phyloP scores from a whole-genome alignment of 2,797 vertebrate species.

The Acrossocheilus fasciatus region DNA sequence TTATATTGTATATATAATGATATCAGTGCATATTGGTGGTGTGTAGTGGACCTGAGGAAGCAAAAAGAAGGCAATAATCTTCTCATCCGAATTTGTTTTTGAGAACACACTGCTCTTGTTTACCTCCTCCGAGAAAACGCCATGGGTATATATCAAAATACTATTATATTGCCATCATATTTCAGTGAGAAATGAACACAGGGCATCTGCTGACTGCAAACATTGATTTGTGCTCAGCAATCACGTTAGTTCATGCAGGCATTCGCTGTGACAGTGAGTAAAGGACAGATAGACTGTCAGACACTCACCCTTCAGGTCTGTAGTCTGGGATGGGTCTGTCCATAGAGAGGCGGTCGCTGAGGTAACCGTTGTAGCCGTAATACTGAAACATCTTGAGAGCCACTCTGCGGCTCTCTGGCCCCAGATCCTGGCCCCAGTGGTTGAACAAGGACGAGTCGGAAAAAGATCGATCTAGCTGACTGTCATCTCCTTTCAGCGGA shows the following conservation, averaged over 20 bases:
- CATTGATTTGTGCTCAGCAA: neutral
- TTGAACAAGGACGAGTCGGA: conserved; percentile 94
- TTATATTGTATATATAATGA: neutral
- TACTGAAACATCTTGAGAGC: conserved; percentile 98
- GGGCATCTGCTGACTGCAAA: neutral
- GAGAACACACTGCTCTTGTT: neutral
- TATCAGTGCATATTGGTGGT: neutral
- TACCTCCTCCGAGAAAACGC: neutral
- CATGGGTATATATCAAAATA: neutral
- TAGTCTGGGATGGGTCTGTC: conserved; percentile 91
- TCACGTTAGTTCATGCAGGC: neutral
- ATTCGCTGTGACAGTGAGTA: neutral
- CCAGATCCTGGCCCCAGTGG: conserved; percentile 96
- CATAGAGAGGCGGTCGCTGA: conserved; percentile 93
- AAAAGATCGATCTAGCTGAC: conserved; percentile 83
- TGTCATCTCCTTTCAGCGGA: conserved; percentile 86
- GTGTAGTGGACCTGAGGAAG: neutral
- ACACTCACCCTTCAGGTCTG: conserved; percentile 92
- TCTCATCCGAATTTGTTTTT: neutral
- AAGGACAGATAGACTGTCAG: neutral
- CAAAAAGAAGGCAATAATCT: neutral
- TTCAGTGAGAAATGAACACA: neutral
- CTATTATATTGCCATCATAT: conserved; percentile 1
- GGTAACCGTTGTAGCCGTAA: conserved; percentile 97
- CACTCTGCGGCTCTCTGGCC: conserved; percentile 85